Percentiles rank a stretch among this genome's conserved stretches.
Conservation (phyloP, 2,797 vertebrate species). For the Meda fulgida region DNA sequence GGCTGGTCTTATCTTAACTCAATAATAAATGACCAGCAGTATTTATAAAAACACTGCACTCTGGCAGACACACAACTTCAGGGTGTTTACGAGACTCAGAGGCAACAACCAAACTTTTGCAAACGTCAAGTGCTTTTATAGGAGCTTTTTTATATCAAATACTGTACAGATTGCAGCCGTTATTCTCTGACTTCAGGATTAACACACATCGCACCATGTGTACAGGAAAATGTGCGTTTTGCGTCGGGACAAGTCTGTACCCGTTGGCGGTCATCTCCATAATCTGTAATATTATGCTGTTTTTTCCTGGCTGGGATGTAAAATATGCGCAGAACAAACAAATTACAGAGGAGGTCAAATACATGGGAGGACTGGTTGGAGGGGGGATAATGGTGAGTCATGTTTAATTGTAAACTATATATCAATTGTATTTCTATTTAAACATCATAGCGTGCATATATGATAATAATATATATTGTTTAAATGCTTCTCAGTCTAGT, state of each 20-base stretch:
- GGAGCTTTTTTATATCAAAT: background rate
- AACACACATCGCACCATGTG: conserved; percentile 72
- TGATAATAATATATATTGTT: background rate
- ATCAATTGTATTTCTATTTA: background rate
- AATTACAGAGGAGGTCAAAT: conserved; percentile 80
- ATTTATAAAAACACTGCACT: conserved; percentile 18
- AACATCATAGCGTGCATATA: background rate
- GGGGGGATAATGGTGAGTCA: conserved; percentile 79
- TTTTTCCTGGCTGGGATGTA: conserved; percentile 77
- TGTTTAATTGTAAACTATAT: background rate
- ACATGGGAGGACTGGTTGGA: conserved; percentile 82
- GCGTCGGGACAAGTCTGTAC: conserved; percentile 73
- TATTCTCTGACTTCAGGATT: background rate
- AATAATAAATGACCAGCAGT: conserved; percentile 27
- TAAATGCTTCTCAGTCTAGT: background rate
- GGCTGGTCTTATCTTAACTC: conserved; percentile 39
- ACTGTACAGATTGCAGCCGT: background rate
- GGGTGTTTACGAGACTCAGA: background rate
- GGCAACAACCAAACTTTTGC: background rate
- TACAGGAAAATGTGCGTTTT: conserved; percentile 78
- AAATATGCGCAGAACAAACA: conserved; percentile 67
- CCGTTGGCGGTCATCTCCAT: conserved; percentile 76
- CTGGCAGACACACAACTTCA: background rate
- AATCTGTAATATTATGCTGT: conserved; percentile 79
- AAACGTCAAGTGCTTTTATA: background rate